Evolutionary conservation across 2,888 invertebrate genomes (phyloP).

Genomic region (Epicampocera succincta): DNA sequence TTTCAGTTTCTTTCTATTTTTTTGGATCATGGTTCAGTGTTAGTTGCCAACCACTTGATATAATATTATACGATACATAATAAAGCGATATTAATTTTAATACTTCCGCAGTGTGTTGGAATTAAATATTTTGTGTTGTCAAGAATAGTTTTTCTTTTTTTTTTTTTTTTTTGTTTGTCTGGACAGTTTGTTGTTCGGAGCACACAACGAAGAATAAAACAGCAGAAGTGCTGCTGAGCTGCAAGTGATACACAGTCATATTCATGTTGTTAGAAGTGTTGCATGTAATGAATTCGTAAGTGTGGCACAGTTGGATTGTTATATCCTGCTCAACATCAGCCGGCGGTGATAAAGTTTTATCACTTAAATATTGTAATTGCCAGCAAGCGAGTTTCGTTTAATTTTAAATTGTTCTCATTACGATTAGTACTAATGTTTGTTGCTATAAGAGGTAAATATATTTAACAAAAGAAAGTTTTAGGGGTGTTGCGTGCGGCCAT

Average conservation of each 20-base stretch:
- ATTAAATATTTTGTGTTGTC: conserved; percentile 37
- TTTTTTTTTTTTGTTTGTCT: conserved; percentile 28
- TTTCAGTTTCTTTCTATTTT: conserved; percentile 6
- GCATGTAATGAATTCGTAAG: background rate
- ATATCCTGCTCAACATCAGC: conserved; percentile 49
- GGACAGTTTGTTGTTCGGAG: background rate
- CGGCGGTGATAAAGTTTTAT: conserved; percentile 60
- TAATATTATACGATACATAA: conserved; percentile 23
- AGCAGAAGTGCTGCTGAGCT: background rate
- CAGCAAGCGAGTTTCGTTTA: conserved; percentile 39
- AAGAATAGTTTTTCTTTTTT: conserved; percentile 3
- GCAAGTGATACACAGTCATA: background rate
- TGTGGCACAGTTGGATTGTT: conserved; percentile 34
- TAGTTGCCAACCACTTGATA: conserved; percentile 48
- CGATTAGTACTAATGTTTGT: conserved; percentile 10
- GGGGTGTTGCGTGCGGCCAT: too few species aligned
- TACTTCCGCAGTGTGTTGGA: conserved; percentile 58
- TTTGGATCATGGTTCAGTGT: conserved; percentile 18
- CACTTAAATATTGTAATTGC: conserved; percentile 40
- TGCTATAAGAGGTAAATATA: conserved; percentile 4
- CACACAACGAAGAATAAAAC: conserved; percentile 9
- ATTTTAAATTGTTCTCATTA: conserved; percentile 55
- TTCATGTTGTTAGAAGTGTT: conserved; percentile 5
- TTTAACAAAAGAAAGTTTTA: background rate
- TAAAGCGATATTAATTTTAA: conserved; percentile 53